phyloP scores from a whole-genome alignment of 2,797 vertebrate species.

The Delichon dasypus region DNA sequence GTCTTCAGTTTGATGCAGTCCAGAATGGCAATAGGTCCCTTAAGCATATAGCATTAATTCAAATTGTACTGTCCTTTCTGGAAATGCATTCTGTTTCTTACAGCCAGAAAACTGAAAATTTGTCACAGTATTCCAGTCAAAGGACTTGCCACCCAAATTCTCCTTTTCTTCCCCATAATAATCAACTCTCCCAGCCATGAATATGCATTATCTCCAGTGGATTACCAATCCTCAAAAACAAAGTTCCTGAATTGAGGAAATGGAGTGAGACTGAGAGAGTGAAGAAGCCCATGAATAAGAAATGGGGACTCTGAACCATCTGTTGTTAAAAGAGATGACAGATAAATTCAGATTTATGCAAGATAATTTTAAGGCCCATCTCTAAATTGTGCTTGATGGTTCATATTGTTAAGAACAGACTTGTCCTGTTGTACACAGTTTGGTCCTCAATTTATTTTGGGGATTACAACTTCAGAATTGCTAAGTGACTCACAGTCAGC shows the following conservation, averaged over 20 bases:
- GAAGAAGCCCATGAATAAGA: background rate
- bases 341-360: slow-evolving; percentile 2
- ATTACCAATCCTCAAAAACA: background rate
- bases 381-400: background rate
- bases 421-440: background rate
- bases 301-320: background rate
- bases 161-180: background rate
- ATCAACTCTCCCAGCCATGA: background rate
- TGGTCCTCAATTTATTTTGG: slow-evolving; percentile 10
- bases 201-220: background rate
- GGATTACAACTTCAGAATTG: slow-evolving; percentile 9
- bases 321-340: background rate
- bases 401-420: background rate
- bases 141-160: background rate
- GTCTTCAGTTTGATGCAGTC: slow-evolving; percentile 27
- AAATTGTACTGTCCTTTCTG: slow-evolving; percentile 36
- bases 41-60: slow-evolving; percentile 54
- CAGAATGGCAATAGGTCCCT: slow-evolving; percentile 47
- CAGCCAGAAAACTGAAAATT: slow-evolving; percentile 1
- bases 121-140: background rate
- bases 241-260: background rate
- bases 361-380: background rate
- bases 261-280: background rate
- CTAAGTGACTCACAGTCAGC: background rate
- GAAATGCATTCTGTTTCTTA: slow-evolving; percentile 3